phyloP scores from a whole-genome alignment of 1,140 invertebrate genomes.

The Rhyzopertha dominica region DNA sequence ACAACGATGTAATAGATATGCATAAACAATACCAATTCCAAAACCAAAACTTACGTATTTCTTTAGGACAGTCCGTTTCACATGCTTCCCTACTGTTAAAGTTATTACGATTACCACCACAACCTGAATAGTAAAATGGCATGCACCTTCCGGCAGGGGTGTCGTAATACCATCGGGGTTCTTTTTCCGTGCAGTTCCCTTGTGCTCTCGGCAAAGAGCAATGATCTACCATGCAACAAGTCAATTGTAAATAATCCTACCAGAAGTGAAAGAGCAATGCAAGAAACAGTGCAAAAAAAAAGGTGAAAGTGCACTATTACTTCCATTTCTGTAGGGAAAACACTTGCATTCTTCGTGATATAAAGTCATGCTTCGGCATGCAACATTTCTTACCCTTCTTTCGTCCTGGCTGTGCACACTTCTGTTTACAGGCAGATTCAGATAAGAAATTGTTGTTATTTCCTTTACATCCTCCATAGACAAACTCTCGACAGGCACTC shows the following conservation, averaged over 20 bases:
- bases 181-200: constrained; percentile 75
- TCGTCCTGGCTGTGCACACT: constrained; percentile 66
- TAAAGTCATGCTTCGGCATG: constrained; percentile 2
- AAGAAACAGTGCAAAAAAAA: background rate
- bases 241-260: constrained; percentile 10
- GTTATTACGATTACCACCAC: constrained; percentile 84
- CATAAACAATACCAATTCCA: too few relatives aligned
- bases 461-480: constrained; percentile 86
- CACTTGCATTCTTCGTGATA: background rate
- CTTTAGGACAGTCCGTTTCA: constrained; percentile 71
- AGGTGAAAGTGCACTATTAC: background rate
- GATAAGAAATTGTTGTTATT: constrained; percentile 84
- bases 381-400: constrained; percentile 59
- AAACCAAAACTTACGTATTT: constrained; percentile 61
- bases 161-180: constrained; percentile 84
- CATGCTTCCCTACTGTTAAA: constrained; percentile 76
- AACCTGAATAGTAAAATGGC: constrained; percentile 93
- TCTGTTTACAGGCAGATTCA: constrained; percentile 72
- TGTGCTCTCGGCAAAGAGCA: constrained; percentile 73
- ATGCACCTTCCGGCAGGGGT: constrained; percentile 77
- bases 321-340: background rate
- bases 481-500: constrained; percentile 68
- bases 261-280: constrained; percentile 3
- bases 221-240: constrained; percentile 53
- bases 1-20: too few relatives aligned